Evolutionary conservation across 1,140 invertebrate genomes (phyloP), one percentile per base, ranked within the genome.

Genomic region (Harlomillsia oculata): DNA sequence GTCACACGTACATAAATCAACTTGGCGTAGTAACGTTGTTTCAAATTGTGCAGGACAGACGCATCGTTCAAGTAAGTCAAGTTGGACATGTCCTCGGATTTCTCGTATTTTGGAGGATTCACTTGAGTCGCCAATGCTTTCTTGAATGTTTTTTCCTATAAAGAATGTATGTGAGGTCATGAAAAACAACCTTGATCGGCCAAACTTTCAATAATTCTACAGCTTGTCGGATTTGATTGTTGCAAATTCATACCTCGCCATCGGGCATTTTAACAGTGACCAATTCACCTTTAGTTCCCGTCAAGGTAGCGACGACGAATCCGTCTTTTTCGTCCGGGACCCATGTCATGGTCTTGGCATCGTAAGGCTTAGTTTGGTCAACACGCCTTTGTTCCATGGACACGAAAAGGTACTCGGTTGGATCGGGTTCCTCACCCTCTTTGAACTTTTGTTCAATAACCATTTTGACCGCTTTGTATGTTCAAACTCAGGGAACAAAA

Each of bases 61-160:
- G 80, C 80, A 64, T 82, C 80, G 66, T 82, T 82, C 41, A 82
- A 67, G 67, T 81, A 81, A 36, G 80, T 82, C 72, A 82, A 72
- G 69, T 81, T 80, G 25, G 80, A 78, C 80, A 82, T 82, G 69
- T 82, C 80, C 48, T 79, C 78, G 52, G 70, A 71, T 70, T 79
- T 80, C 64, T 80, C 77, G 69, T 74, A 82, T 66, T 82, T 82
- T 20, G 80, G 80, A 32, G 76, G 76, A 66, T 78, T 78, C 54
- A 78, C 76, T 68, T 77, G 76, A 55, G 76, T 72, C 29, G 72
- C 53, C 23, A 74, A 66, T 50, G 77, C 76, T 58, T 77, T 78
- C 67, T 78, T 77, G 26, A 79, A 57, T 32, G 63, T 68, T 62
- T 67, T 67, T 28, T 70, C 61, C 64, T 66, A 49, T 3, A 34